phyloP scores from a whole-genome alignment of 2,113 vertebrate genomes.

The Crypturellus undulatus region DNA sequence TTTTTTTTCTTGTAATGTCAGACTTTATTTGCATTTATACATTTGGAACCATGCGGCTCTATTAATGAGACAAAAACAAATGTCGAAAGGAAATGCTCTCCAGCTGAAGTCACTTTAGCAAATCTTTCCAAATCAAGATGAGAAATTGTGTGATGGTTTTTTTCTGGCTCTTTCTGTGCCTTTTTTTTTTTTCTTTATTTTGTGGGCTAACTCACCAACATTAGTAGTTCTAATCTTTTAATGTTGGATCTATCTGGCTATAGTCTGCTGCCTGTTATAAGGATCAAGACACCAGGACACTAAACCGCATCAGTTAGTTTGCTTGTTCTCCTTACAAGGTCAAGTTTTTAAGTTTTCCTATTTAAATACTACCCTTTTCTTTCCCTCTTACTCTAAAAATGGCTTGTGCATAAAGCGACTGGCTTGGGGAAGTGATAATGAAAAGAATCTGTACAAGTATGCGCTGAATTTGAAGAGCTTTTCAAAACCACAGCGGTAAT shows the following conservation, averaged over 20 bases:
- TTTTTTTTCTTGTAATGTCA: background rate
- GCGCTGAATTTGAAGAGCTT: background rate
- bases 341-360: background rate
- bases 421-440: background rate
- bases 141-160: background rate
- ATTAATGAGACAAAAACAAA: background rate
- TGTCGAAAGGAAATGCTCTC: background rate
- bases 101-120: background rate
- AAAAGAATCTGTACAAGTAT: background rate
- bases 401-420: constrained; percentile 36
- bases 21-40: background rate
- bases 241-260: background rate
- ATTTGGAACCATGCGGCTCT: background rate
- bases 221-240: background rate
- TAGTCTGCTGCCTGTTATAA: constrained; percentile 17
- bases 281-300: background rate
- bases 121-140: background rate
- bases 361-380: background rate
- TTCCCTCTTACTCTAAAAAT: background rate
- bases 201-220: background rate
- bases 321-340: background rate
- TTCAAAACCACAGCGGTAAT: background rate
- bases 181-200: background rate
- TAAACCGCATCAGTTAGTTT: background rate
- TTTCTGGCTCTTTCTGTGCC: background rate